Base-by-base conservation (phyloP, 2,888 invertebrate genomes). In the Tanytarsus gracilentus region DNA sequence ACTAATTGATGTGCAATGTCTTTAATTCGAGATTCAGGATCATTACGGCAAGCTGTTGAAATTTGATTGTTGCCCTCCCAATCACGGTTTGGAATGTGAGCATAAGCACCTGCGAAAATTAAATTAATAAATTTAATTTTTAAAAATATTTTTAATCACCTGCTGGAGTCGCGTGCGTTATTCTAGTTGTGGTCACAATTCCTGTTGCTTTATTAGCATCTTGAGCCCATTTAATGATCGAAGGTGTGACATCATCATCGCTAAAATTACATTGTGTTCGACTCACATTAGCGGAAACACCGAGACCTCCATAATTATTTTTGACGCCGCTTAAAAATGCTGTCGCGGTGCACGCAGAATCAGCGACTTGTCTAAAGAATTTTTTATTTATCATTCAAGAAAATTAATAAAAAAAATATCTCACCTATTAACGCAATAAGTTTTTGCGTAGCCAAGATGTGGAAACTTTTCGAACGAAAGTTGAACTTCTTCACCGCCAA, bases 331-430 rank as follows among this genome's bases (percentile, higher is more conserved):
- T 77, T 39, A 89, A 72, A 68, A 86, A 88, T 0, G 90, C 88
- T 0, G 90, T 91, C 0, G 87, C 85, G 5, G 88, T 84, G 67
- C 87, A 88, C 0, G 91, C 90, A 0, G 90, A 90, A 68, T 92
- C 92, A 0, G 90, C 81, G 1, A 89, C 88, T 72, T 89, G 85
- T 6, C 77, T 76, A n/a, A n/a, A n/a, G n/a, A n/a, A n/a, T n/a
- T n/a, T n/a, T n/a, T n/a, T n/a, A n/a, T n/a, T n/a, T n/a, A n/a
- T n/a, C n/a, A n/a, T n/a, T n/a, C n/a, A n/a, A n/a, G n/a, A n/a
- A n/a, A n/a, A n/a, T n/a, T n/a, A n/a, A n/a, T n/a, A n/a, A n/a
- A n/a, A n/a, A n/a, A n/a, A n/a, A n/a, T n/a, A n/a, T n/a, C n/a
- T n/a, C n/a, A n/a, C n/a, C n/a, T n/a, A 66, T 88, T 81, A 0